Conservation (phyloP, 2,797 vertebrate species). For the Chelonia mydas region DNA sequence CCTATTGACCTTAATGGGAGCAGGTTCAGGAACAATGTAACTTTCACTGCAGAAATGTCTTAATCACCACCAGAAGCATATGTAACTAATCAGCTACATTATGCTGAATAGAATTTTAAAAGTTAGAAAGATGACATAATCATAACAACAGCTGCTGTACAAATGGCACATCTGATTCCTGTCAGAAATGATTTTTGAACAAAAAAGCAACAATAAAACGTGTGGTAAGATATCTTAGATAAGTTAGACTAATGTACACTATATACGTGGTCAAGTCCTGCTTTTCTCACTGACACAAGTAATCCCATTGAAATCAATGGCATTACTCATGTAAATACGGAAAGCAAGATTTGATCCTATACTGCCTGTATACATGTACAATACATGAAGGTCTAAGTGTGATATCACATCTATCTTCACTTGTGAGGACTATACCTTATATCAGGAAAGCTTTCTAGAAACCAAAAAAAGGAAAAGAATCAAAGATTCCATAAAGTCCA, state of each 20-base stretch:
- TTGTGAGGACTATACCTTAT: background rate
- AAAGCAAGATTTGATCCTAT: constrained; percentile 9
- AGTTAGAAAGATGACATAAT: constrained; percentile 14
- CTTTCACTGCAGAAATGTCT: constrained; percentile 34
- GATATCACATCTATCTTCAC: constrained; percentile 20
- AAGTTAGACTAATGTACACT: background rate
- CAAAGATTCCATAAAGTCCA: background rate
- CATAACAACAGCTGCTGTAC: constrained; percentile 7
- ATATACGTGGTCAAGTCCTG: background rate
- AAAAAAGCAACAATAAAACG: background rate
- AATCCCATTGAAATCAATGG: background rate
- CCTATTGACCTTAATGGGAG: background rate
- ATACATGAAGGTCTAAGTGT: constrained; percentile 24
- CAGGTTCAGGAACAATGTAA: background rate
- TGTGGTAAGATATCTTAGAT: background rate
- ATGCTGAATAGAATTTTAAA: background rate
- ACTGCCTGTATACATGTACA: background rate
- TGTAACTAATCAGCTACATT: background rate
- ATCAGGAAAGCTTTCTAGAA: background rate
- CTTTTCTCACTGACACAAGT: background rate
- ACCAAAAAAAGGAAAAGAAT: constrained; percentile 11
- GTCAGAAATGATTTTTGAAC: constrained; percentile 21
- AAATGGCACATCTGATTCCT: background rate
- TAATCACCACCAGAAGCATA: background rate
- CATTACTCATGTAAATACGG: constrained; percentile 6